Evolutionary conservation across 2,797 vertebrate genomes (phyloP), one percentile per base, ranked within the genome.

Genomic region (Sebastes hubbsi): DNA sequence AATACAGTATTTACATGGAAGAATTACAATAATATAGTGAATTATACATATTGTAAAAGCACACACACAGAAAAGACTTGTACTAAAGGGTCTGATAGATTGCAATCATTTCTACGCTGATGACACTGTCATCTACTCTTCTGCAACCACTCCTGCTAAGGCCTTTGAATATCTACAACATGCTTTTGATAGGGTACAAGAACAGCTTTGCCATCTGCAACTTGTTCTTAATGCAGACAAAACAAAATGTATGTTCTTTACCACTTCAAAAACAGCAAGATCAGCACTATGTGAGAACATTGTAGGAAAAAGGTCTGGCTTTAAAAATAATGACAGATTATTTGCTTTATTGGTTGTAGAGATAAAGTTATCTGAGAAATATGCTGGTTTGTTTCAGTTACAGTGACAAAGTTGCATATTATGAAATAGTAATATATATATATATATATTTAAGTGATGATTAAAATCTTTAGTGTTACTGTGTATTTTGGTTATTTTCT

Each of bases 401-500:
- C 8, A 60, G 5, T 59, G 8, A 46, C 71, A 60, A 22, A 3
- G 16, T 32, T 60, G 7, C 6, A n/a, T 18, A 9, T 63, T 20
- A 46, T 68, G 36, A 72, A 30, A n/a, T 32, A 38, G 20, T 12
- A 27, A 36, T 29, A 34, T 59, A 65, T 38, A 64, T 49, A 64
- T 49, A 49, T 49, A 52, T 52, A 54, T 4, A 42, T 71, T 20
- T 30, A 78, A 72, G 34, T 12, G 18, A 78, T 72, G 18, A 78
- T 75, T 80, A 7, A 62, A 79, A 76, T 61, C 2, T 55, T 59
- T 25, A 32, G 56, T 16, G 22, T 36, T 74, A 2, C 27, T 70
- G 4, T 70, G 64, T 54, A 61, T 79, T 78, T 80, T 61, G 36
- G 38, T 56, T 67, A 30, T 79, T 81, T 81, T 32, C 27, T 52